Percentiles rank a stretch among this genome's conserved stretches.
Conservation (phyloP, 2,113 vertebrate species). For the Lepisosteus oculatus region DNA sequence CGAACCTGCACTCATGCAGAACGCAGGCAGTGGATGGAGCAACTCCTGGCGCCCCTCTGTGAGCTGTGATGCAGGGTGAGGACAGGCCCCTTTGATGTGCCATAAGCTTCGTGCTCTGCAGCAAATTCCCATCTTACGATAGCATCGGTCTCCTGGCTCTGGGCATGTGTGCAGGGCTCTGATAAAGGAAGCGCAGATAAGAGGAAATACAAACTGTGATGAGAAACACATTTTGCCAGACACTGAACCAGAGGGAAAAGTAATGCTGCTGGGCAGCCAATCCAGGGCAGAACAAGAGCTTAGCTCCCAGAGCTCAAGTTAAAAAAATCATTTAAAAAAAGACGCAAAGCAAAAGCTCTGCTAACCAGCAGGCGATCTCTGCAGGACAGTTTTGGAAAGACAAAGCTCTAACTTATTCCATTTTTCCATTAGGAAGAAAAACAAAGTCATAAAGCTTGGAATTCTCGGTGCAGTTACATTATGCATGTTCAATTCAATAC, state of each 20-base stretch:
- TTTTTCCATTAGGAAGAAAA: background rate
- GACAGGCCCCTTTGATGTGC: constrained; percentile 38
- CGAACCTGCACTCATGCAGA: constrained; percentile 19
- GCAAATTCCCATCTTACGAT: constrained; percentile 62
- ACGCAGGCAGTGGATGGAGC: background rate
- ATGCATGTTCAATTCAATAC: background rate
- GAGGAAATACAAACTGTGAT: constrained; percentile 56
- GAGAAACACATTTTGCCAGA: constrained; percentile 44
- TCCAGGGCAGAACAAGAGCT: constrained; percentile 10
- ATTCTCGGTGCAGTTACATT: background rate
- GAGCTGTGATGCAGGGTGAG: background rate
- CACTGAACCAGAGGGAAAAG: constrained; percentile 18
- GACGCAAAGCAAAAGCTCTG: constrained; percentile 5
- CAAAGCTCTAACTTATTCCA: constrained; percentile 3
- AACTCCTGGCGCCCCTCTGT: constrained; percentile 24
- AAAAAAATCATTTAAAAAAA: constrained; percentile 16
- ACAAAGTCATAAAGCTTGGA: background rate
- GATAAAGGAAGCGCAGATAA: constrained; percentile 60
- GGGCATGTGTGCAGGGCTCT: constrained; percentile 51
- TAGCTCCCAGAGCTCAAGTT: constrained; percentile 3
- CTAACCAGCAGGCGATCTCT: constrained; percentile 12
- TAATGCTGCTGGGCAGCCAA: constrained; percentile 22
- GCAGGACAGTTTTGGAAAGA: background rate
- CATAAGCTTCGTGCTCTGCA: constrained; percentile 35
- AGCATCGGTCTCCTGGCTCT: constrained; percentile 49